Conservation (phyloP, 2,113 vertebrate species). For the Actenoides lindsayi region DNA sequence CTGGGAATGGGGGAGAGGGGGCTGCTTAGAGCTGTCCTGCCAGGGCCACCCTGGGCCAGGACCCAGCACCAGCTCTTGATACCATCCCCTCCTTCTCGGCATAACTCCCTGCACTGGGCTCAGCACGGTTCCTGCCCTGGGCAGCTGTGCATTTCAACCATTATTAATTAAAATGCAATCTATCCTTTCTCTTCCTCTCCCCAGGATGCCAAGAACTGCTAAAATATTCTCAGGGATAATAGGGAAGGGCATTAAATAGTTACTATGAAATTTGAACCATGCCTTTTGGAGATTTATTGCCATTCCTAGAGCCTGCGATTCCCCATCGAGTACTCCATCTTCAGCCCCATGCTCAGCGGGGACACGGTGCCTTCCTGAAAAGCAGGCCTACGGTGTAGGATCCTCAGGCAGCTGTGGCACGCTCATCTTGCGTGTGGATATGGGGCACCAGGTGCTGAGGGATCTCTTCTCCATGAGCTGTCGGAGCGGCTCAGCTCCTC, state of each 20-base stretch:
- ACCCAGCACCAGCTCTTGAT: background rate
- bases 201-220: background rate
- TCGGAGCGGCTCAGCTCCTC: background rate
- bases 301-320: background rate
- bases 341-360: background rate
- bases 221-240: constrained; percentile 24
- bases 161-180: constrained; percentile 48
- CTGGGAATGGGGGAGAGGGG: background rate
- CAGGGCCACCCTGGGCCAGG: background rate
- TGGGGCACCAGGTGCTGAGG: background rate
- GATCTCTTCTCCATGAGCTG: background rate
- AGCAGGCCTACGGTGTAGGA: background rate
- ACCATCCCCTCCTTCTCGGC: background rate
- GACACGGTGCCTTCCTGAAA: background rate
- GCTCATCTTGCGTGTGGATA: background rate
- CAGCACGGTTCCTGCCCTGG: background rate
- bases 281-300: background rate
- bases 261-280: background rate
- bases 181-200: background rate
- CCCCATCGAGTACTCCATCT: background rate
- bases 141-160: background rate
- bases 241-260: background rate
- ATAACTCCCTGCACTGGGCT: background rate
- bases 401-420: background rate
- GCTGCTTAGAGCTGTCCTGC: background rate